Evolutionary conservation across 2,888 invertebrate species (phyloP), one percentile per base, ranked within the genome.

Genomic region (Andrena haemorrhoa): DNA sequence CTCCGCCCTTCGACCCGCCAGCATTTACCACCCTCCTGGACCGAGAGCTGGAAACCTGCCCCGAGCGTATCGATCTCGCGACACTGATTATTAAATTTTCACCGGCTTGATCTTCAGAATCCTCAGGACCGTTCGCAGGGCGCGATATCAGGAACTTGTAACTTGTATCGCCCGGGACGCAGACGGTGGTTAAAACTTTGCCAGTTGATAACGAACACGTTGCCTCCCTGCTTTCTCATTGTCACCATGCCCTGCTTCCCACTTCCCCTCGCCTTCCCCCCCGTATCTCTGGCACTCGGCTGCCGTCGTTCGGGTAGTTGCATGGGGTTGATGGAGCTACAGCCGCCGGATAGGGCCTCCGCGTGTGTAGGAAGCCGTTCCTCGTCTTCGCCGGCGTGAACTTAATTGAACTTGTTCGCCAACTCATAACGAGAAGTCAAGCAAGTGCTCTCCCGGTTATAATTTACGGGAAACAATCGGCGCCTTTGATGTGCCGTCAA

Each of bases 381-480:
- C 86, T 85, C 88, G 86, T 84, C 82, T 80, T 85, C 82, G 83
- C 82, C 73, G 83, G 86, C 88, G 85, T 83, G 82, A 91, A 93
- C 92, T 93, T 94, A 94, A 94, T 94, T 94, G 94, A 94, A 94
- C 93, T 94, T 93, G 93, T 93, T 93, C 92, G 90, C 87, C 89
- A 93, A 93, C 93, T 94, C 93, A 92, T 93, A 94, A 93, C 93
- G 93, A 93, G 94, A 94, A 94, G 93, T 93, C 94, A 86, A 90
- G 90, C 89, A 94, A 94, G 93, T 93, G 93, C 92, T 76, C 82
- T 84, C 82, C 86, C 86, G 92, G 91, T 91, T 93, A 93, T 94
- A 94, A 94, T 94, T 94, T 93, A 92, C 93, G 90, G 91, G 92
- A 93, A 94, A 94, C 94, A 94, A 94, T 94, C 89, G 90, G 82